Conservation (phyloP, 2,113 vertebrate species). For the Stictonetta naevosa region DNA sequence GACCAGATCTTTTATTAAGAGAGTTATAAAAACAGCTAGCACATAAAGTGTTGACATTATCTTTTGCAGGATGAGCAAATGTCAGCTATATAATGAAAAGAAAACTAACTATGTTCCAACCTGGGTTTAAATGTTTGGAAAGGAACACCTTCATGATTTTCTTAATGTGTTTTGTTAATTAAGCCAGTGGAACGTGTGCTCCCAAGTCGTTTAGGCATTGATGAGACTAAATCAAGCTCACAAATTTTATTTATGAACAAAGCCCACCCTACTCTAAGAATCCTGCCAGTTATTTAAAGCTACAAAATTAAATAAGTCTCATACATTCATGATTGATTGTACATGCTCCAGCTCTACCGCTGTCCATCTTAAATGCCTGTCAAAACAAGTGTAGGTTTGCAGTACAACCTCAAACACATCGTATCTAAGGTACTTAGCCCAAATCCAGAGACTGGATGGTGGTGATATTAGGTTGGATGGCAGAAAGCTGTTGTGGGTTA, state of each 20-base stretch:
- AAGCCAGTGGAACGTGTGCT: neutral
- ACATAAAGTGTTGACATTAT: slow-evolving; percentile 25
- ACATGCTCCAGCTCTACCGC: neutral
- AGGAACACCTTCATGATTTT: slow-evolving; percentile 20
- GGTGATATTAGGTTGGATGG: neutral
- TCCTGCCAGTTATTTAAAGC: neutral
- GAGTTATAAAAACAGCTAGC: neutral
- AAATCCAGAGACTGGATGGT: accelerated
- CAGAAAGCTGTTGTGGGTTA: accelerated
- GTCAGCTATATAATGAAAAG: slow-evolving; percentile 6
- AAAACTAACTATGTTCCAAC: slow-evolving; percentile 6
- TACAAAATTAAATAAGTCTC: neutral
- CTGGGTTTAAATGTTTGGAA: slow-evolving; percentile 35
- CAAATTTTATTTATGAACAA: neutral
- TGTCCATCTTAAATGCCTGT: neutral
- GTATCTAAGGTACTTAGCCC: neutral
- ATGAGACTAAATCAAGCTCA: neutral
- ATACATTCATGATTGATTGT: accelerated
- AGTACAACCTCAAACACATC: neutral
- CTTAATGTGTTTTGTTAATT: slow-evolving; percentile 25
- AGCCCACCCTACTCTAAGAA: neutral
- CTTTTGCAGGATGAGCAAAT: slow-evolving; percentile 25
- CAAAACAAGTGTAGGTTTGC: neutral
- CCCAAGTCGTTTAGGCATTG: neutral
- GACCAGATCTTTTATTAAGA: slow-evolving; percentile 16